Base-by-base conservation (phyloP, 2,797 vertebrate species). In the Pangasius krempfi region DNA sequence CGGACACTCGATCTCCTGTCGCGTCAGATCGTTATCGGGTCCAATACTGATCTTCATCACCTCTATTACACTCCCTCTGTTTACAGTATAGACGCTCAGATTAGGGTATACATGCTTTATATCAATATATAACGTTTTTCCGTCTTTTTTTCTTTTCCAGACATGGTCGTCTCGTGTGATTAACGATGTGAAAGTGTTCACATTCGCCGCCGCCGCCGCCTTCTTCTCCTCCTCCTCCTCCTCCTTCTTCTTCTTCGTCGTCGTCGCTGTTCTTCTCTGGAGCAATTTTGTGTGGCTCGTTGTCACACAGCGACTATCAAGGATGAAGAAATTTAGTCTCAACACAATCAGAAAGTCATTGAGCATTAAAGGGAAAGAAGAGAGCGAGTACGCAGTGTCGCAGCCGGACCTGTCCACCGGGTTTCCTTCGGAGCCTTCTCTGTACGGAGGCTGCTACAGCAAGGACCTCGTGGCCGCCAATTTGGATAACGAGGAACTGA, bases 301-400 rank as follows among this genome's bases (percentile, higher is more conserved):
- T 83, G 88, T 90, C 92, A 82, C 80, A 47, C 72, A 78, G 84
- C 89, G 89, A 90, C 81, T 72, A 89, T 94, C 94, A 96, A 97
- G 94, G 95, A 98, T 97, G 97, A 98, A 97, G 97, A 98, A 98
- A 93, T 97, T 97, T 40, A 97, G 96, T 94, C 96, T 98, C 83
- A 97, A 97, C 93, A 97, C 97, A 91, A 97, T 98, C 93, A 96
- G 96, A 89, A 98, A 98, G 88, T 97, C 97, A 90, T 97, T 98
- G 91, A 97, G 96, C 93, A 94, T 97, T 93, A 97, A 97, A 95
- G 97, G 96, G 92, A 98, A 97, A 95, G 97, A 98, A 56, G 97
- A 97, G 86, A 93, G 92, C 0, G 97, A 97, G 89, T 97, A 97
- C 92, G 96, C 97, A 89, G 95, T 89, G 60, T 97, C 88, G 14